These are phyloP conservation scores for Delichon dasypus DNA, from an alignment of 2,797 vertebrate genomes.

Conservation along the genomic window DNA sequence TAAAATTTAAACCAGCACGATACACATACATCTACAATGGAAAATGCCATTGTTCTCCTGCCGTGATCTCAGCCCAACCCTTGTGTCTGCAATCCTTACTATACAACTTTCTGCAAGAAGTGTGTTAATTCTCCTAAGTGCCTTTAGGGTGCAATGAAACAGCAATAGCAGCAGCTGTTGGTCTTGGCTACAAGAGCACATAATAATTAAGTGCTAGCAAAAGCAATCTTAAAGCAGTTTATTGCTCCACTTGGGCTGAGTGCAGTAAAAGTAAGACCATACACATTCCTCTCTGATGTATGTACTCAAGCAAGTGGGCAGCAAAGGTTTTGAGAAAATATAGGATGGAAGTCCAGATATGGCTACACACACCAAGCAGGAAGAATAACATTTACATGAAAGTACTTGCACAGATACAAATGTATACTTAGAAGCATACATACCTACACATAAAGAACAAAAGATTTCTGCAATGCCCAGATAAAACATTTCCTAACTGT, in stretches of 20 bases:
- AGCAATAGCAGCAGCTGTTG: conserved; percentile 2
- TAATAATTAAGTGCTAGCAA: background rate
- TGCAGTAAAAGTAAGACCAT: background rate
- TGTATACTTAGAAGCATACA: background rate
- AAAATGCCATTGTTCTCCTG: background rate
- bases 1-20: background rate
- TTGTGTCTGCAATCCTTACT: background rate
- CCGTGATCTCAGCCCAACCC: background rate
- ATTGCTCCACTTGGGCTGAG: background rate
- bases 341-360: background rate
- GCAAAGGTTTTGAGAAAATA: background rate
- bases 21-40: background rate
- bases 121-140: background rate
- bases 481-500: background rate
- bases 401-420: background rate
- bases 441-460: background rate
- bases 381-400: background rate
- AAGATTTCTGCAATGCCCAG: background rate
- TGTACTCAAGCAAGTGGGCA: background rate
- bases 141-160: background rate
- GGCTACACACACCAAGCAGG: background rate
- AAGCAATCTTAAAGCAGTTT: background rate
- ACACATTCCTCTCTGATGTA: background rate
- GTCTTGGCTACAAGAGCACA: background rate
- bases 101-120: background rate